These are phyloP conservation scores for Hydrozoanthus tunicans DNA, from an alignment of 64 coral and sea anemone genomes.

Conservation along the genomic window DNA sequence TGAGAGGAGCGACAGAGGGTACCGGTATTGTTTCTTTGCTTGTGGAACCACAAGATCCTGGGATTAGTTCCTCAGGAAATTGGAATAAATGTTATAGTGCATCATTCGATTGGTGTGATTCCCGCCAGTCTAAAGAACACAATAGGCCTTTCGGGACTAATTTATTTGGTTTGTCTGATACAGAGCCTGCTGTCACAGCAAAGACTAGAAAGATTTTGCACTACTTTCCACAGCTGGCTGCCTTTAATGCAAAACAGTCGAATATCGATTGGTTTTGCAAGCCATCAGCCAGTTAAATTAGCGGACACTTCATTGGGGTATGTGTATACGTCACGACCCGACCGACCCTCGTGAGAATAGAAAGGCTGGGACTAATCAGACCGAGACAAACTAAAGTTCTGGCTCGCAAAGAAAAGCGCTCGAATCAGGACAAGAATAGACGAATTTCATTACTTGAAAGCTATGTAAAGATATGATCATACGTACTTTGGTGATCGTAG, in stretches of 20 bases:
- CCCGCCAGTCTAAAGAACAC: not conserved
- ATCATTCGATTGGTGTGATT: not conserved
- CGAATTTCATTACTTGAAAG: slow-evolving; percentile 11
- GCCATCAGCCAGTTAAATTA: slow-evolving; percentile 12
- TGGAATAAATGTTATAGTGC: not conserved
- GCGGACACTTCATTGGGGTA: slow-evolving; percentile 21
- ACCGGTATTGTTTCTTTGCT: slow-evolving; percentile 2
- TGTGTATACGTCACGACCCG: slow-evolving; percentile 29
- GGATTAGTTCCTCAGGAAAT: slow-evolving; percentile 32
- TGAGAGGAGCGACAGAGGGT: not conserved
- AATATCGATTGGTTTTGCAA: slow-evolving; percentile 49
- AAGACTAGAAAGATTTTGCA: slow-evolving; percentile 13
- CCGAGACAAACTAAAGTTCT: slow-evolving; percentile 38
- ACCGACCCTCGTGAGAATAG: slow-evolving; percentile 50
- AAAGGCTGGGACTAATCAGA: slow-evolving; percentile 22
- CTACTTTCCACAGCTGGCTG: slow-evolving; percentile 25
- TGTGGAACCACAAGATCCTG: not conserved
- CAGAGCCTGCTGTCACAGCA: not conserved
- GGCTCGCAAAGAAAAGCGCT: slow-evolving; percentile 35
- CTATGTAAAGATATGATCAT: slow-evolving; percentile 58
- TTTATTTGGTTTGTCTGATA: not conserved
- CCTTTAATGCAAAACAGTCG: slow-evolving; percentile 49
- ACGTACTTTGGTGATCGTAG: slow-evolving; percentile 15
- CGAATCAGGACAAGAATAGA: slow-evolving; percentile 12
- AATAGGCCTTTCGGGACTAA: not conserved